Evolutionary conservation across 2,113 vertebrate genomes (phyloP).

Genomic region (Lophochroa leadbeateri): DNA sequence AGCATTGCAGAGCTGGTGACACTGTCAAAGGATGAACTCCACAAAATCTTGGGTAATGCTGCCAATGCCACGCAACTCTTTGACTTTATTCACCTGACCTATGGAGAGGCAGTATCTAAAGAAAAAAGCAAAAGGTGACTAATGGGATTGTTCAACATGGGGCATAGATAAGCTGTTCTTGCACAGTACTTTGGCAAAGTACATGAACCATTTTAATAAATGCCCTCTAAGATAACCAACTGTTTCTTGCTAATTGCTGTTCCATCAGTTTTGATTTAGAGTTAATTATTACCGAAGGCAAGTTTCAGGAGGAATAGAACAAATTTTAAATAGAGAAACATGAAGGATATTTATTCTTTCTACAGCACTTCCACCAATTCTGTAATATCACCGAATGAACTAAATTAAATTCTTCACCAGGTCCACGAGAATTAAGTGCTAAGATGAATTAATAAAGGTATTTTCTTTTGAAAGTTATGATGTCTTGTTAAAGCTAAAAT

Average conservation of each 20-base stretch:
- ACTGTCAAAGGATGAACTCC: conserved; percentile 81
- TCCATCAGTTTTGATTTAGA: background rate
- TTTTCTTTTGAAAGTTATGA: background rate
- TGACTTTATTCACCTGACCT: conserved; percentile 88
- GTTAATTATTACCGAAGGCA: background rate
- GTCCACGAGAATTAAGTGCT: background rate
- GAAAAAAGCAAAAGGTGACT: conserved; percentile 71
- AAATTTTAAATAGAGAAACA: background rate
- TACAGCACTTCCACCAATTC: background rate
- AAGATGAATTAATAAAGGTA: background rate
- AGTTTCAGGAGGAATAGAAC: background rate
- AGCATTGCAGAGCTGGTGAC: conserved; percentile 85
- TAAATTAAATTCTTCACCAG: background rate
- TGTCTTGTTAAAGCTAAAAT: background rate
- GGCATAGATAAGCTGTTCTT: background rate
- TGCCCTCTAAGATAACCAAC: background rate
- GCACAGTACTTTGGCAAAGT: background rate
- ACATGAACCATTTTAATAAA: background rate
- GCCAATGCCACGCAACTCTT: conserved; percentile 83
- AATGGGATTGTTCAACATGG: background rate
- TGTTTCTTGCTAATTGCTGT: background rate
- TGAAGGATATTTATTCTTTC: background rate
- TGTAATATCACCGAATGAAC: background rate
- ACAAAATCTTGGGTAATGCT: conserved; percentile 79
- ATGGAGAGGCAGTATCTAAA: conserved; percentile 53